phyloP scores from a whole-genome alignment of 2,113 vertebrate genomes.

The Cynoglossus semilaevis region DNA sequence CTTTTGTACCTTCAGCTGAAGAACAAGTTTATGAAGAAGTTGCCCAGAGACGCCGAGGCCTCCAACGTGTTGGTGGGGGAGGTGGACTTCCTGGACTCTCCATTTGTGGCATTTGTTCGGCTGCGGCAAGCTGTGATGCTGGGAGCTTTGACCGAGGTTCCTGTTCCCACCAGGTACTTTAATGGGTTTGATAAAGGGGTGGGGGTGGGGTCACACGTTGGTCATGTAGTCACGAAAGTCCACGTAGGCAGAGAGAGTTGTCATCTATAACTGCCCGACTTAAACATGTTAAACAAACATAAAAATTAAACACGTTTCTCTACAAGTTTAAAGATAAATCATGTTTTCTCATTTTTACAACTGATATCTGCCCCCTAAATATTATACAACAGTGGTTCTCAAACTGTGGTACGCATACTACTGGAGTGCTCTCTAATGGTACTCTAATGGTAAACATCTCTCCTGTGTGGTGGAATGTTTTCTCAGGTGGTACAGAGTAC shows the following conservation, averaged over 20 bases:
- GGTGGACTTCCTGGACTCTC: conserved; percentile 91
- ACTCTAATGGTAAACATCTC: too few relatives aligned
- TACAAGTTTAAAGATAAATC: too few relatives aligned
- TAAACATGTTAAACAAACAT: too few relatives aligned
- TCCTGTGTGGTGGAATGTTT: too few relatives aligned
- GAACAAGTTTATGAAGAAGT: conserved; percentile 99
- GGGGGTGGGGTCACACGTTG: neutral
- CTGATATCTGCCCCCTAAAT: too few relatives aligned
- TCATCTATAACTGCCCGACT: too few relatives aligned
- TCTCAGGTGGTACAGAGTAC: too few relatives aligned
- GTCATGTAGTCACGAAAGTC: neutral
- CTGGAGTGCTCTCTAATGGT: too few relatives aligned
- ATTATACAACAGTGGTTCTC: too few relatives aligned
- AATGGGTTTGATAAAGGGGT: neutral
- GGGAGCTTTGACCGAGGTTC: conserved; percentile 94
- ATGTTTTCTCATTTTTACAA: too few relatives aligned
- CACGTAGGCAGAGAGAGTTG: neutral
- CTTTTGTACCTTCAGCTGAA: conserved; percentile 80
- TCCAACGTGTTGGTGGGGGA: conserved; percentile 97
- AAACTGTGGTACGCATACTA: too few relatives aligned
- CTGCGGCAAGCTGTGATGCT: conserved; percentile 96
- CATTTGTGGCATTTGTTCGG: conserved; percentile 95
- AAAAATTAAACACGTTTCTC: too few relatives aligned
- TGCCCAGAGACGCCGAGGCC: conserved; percentile 95
- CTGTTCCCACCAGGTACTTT: conserved; percentile 90